These are phyloP conservation scores for Araneus ventricosus DNA, from an alignment of 1,140 invertebrate genomes.

Conservation along the genomic window DNA sequence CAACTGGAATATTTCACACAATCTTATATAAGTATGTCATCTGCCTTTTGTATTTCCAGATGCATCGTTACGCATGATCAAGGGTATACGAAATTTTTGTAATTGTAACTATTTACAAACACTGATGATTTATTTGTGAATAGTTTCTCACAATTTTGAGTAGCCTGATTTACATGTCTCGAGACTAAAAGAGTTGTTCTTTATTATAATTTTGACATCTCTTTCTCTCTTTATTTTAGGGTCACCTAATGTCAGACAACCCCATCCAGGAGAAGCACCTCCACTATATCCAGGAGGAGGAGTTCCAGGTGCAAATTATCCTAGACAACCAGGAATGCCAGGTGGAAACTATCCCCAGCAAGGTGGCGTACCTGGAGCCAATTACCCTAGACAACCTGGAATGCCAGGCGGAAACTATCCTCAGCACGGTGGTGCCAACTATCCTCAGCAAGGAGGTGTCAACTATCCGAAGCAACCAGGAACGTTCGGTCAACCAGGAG, in stretches of 20 bases:
- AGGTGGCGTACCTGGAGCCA: slow-evolving; percentile 31
- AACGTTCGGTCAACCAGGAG: slow-evolving; percentile 20
- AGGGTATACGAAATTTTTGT: no score
- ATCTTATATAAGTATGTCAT: no score
- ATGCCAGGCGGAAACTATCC: slow-evolving; percentile 20
- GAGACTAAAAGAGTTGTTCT: no score
- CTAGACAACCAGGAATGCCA: slow-evolving; percentile 51
- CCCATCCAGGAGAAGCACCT: slow-evolving; percentile 17
- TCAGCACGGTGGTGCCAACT: not conserved
- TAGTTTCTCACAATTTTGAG: no score
- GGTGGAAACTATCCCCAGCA: slow-evolving; percentile 22
- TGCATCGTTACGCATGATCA: no score
- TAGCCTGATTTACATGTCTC: no score
- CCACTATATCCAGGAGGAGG: slow-evolving; percentile 38
- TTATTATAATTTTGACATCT: not conserved
- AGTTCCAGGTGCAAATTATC: slow-evolving; percentile 46
- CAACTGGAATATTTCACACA: no score
- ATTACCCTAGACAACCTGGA: slow-evolving; percentile 46
- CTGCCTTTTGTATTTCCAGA: no score
- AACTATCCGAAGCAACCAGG: slow-evolving; percentile 63
- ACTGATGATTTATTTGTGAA: no score
- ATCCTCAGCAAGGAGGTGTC: slow-evolving; percentile 19
- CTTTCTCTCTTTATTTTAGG: not conserved
- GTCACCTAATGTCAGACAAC: not conserved
- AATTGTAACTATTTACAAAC: no score